These are phyloP conservation scores for Mesochorus sp. DNA, from an alignment of 2,888 invertebrate genomes.

Conservation along the genomic window DNA sequence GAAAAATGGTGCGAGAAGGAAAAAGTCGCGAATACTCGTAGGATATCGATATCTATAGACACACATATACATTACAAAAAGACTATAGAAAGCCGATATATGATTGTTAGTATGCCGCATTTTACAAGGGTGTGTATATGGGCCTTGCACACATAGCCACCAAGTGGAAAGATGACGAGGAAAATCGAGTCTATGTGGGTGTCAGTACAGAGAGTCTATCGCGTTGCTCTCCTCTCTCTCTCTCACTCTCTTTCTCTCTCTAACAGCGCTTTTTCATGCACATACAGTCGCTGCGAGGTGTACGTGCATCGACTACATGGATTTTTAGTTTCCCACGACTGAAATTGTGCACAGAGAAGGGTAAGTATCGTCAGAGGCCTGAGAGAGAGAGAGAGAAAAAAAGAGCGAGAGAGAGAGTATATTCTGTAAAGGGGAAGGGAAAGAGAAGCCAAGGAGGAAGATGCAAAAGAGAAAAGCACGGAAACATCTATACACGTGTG, in stretches of 20 bases:
- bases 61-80: constrained; percentile 28
- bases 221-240: constrained; percentile 19
- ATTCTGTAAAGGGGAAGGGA: background rate
- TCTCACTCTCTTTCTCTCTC: background rate
- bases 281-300: background rate
- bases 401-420: constrained; percentile 3
- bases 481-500: background rate
- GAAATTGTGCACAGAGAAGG: background rate
- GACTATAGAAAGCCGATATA: constrained; percentile 18
- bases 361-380: background rate
- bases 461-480: background rate
- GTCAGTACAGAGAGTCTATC: constrained; percentile 34
- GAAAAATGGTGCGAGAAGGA: constrained; percentile 1
- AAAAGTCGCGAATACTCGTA: constrained; percentile 7
- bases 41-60: constrained; percentile 28
- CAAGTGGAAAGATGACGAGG: constrained; percentile 36
- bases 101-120: constrained; percentile 36
- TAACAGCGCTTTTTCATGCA: constrained; percentile 11
- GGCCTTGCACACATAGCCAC: too few species aligned
- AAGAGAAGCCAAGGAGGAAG: constrained; percentile 3
- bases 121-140: background rate
- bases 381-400: too few species aligned
- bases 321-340: background rate
- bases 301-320: background rate
- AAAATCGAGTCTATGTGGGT: constrained; percentile 33